Evolutionary conservation across 2,888 invertebrate genomes (phyloP).

Genomic region (Protodeltote pygarga): DNA sequence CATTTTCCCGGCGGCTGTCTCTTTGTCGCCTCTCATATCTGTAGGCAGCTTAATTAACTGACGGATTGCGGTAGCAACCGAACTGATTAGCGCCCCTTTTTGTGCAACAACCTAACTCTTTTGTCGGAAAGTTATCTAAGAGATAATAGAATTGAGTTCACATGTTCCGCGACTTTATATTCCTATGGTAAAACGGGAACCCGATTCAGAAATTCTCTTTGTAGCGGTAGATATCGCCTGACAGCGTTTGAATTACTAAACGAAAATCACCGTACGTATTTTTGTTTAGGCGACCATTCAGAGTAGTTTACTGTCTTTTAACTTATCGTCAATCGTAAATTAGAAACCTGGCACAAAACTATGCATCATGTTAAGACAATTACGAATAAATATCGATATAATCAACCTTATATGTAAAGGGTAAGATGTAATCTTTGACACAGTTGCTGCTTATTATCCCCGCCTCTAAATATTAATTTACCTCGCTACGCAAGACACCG

Average conservation of each 20-base stretch:
- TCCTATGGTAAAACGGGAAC: conserved; percentile 14
- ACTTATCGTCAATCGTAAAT: no score
- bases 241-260: conserved; percentile 1
- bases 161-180: conserved; percentile 35
- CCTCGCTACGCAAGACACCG: conserved; percentile 11
- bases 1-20: conserved; percentile 63
- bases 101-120: conserved; percentile 73
- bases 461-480: conserved; percentile 35
- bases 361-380: no score
- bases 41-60: conserved; percentile 78
- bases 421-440: conserved; percentile 18
- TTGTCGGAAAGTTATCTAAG: conserved; percentile 68
- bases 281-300: no score
- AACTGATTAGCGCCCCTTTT: conserved; percentile 70
- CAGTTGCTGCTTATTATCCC: conserved; percentile 1
- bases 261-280: neutral
- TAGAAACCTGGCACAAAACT: no score
- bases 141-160: conserved; percentile 51
- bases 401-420: no score
- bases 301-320: no score
- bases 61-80: conserved; percentile 75
- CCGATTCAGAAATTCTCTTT: conserved; percentile 10
- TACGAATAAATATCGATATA: neutral
- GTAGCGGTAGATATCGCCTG: conserved; percentile 22
- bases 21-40: conserved; percentile 80